Evolutionary conservation across 2,888 invertebrate genomes (phyloP).

Genomic region (Alviniconcha strummeri): DNA sequence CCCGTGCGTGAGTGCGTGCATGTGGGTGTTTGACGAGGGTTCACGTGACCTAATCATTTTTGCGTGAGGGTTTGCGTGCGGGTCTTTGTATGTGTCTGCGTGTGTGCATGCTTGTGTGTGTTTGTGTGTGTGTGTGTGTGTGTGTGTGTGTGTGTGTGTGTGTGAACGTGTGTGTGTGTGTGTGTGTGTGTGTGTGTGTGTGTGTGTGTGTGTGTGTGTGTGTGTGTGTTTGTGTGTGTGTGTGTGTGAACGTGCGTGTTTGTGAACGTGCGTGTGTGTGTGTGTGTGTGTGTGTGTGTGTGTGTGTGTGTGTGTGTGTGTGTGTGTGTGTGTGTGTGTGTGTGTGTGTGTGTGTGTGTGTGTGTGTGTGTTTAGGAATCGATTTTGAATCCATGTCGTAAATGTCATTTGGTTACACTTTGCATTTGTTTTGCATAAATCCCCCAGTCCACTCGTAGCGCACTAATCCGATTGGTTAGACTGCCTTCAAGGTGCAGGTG

Average conservation of each 20-base stretch:
- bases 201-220: too few species aligned
- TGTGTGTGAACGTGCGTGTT: background rate
- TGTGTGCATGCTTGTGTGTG: background rate
- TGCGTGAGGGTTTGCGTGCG: too few species aligned
- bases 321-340: background rate
- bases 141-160: slow-evolving; percentile 11
- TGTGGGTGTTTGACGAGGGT: background rate
- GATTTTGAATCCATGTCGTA: too few species aligned
- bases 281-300: slow-evolving; percentile 8
- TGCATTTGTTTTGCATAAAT: too few species aligned
- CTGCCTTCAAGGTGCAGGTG: too few species aligned
- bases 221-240: background rate
- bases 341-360: too few species aligned
- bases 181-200: background rate
- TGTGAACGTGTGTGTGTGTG: background rate
- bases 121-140: slow-evolving; percentile 16
- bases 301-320: background rate
- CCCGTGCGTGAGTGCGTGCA: background rate
- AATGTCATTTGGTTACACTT: too few species aligned
- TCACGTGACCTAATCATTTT: too few species aligned
- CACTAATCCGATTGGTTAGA: too few species aligned
- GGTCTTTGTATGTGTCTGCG: background rate
- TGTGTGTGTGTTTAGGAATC: too few species aligned
- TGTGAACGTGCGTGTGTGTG: background rate
- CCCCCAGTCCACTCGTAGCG: too few species aligned